Conservation (phyloP, 2,113 vertebrate species). For the Sander vitreus region DNA sequence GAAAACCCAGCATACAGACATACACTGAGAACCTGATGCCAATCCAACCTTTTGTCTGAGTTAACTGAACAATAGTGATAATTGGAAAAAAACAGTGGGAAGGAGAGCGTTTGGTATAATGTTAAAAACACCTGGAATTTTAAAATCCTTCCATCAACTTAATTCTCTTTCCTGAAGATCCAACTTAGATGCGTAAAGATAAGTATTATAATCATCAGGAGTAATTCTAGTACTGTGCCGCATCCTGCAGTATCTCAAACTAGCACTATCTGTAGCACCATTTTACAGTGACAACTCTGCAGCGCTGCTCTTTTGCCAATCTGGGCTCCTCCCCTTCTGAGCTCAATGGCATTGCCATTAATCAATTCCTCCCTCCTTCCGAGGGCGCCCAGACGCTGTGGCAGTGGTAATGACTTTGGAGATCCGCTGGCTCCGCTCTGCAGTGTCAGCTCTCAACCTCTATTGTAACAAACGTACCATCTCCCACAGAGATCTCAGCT, state of each 20-base stretch:
- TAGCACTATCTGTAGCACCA: slow-evolving; percentile 39
- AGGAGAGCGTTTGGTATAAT: not conserved
- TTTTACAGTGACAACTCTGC: slow-evolving; percentile 46
- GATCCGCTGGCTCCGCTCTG: slow-evolving; percentile 64
- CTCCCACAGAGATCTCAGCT: slow-evolving; percentile 26
- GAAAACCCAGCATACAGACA: not conserved
- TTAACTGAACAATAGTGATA: not conserved
- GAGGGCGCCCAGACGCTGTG: slow-evolving; percentile 60
- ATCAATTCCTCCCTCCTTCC: slow-evolving; percentile 77
- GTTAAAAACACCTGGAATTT: not conserved
- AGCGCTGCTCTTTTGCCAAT: slow-evolving; percentile 35
- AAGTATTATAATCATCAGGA: not conserved
- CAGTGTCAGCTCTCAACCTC: slow-evolving; percentile 67
- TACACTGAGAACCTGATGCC: not conserved
- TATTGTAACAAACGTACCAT: slow-evolving; percentile 56
- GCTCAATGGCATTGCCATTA: slow-evolving; percentile 69
- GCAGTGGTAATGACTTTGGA: slow-evolving; percentile 78
- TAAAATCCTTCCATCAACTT: not conserved
- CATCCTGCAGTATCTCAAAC: slow-evolving; percentile 41
- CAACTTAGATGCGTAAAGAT: not conserved
- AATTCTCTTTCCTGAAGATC: not conserved
- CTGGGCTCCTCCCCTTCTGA: slow-evolving; percentile 44
- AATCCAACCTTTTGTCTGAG: slow-evolving; percentile 15
- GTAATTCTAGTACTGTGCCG: not conserved
- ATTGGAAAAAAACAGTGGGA: not conserved